Conservation (phyloP, 2,797 vertebrate genomes). For the Gymnocypris eckloni region DNA sequence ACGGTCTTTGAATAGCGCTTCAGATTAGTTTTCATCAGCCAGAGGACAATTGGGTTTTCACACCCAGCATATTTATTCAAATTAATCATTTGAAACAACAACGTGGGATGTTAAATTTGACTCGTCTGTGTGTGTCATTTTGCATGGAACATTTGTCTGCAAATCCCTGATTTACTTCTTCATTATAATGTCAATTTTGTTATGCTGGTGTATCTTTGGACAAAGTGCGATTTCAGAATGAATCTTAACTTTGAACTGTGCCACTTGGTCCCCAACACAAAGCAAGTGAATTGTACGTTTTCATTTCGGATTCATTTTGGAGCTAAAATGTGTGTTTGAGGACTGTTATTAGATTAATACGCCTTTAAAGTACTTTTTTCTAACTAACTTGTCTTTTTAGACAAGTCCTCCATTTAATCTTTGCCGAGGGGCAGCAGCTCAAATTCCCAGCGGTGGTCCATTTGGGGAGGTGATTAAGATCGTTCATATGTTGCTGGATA, state of each 20-base stretch:
- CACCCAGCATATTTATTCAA: slow-evolving; percentile 17
- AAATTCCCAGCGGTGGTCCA: not conserved
- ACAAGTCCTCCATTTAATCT: not conserved
- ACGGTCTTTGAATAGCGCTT: not conserved
- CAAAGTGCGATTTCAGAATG: not conserved
- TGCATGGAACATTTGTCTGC: slow-evolving; percentile 44
- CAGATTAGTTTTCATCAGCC: not conserved
- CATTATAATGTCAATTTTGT: not conserved
- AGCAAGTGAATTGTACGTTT: not conserved
- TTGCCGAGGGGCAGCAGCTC: not conserved
- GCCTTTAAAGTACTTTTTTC: not conserved
- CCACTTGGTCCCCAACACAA: not conserved
- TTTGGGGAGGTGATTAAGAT: not conserved
- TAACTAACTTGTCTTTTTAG: not conserved
- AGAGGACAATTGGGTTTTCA: slow-evolving; percentile 10
- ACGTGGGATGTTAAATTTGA: slow-evolving; percentile 43
- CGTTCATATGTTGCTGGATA: slow-evolving; percentile 11
- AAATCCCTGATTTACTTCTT: slow-evolving; percentile 14
- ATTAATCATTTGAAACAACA: slow-evolving; percentile 35
- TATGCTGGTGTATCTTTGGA: not conserved
- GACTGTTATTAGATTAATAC: not conserved
- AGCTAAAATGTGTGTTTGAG: not conserved
- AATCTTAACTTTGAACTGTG: not conserved
- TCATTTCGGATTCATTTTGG: not conserved
- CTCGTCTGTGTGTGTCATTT: slow-evolving; percentile 39